A percentile compares a stretch with the other conserved stretches of the same genome.
phyloP scores from a whole-genome alignment of 2,797 vertebrate species.

The Manis crassicaudata region DNA sequence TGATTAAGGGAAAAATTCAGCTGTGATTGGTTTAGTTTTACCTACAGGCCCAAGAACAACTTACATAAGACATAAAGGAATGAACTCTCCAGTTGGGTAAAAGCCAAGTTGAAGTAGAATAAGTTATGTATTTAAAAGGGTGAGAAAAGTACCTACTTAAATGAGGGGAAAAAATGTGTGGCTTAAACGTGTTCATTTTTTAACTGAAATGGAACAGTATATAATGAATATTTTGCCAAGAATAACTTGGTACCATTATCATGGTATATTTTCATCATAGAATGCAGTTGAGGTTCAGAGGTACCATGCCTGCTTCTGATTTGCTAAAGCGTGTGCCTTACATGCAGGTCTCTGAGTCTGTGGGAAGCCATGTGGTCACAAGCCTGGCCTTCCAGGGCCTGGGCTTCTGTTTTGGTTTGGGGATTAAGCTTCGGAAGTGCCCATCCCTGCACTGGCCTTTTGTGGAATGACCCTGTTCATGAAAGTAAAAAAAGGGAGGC shows the following conservation, averaged over 20 bases:
- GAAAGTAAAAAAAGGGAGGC: background rate
- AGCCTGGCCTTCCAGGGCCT: fast-evolving
- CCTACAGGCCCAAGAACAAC: background rate
- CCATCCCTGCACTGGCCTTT: fast-evolving
- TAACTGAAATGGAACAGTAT: constrained; percentile 30
- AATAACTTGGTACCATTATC: constrained; percentile 47
- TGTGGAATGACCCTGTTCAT: background rate
- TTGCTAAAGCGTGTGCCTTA: fast-evolving
- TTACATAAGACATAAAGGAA: background rate
- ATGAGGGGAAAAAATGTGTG: background rate
- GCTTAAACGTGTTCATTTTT: constrained; percentile 3
- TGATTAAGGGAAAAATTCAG: background rate
- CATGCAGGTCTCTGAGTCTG: fast-evolving
- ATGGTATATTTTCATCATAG: constrained; percentile 30
- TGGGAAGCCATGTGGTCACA: background rate
- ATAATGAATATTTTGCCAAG: constrained; percentile 51
- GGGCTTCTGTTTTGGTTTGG: no score
- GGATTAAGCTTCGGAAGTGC: background rate
- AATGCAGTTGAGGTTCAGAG: background rate
- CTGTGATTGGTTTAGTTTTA: background rate
- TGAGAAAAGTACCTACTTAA: background rate
- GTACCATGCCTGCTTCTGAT: background rate
- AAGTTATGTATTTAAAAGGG: background rate
- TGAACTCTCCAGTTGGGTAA: background rate
- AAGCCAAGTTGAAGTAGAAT: background rate